These are phyloP conservation scores for Desmodus rotundus DNA, from an alignment of 2,113 vertebrate species.

Conservation along the genomic window DNA sequence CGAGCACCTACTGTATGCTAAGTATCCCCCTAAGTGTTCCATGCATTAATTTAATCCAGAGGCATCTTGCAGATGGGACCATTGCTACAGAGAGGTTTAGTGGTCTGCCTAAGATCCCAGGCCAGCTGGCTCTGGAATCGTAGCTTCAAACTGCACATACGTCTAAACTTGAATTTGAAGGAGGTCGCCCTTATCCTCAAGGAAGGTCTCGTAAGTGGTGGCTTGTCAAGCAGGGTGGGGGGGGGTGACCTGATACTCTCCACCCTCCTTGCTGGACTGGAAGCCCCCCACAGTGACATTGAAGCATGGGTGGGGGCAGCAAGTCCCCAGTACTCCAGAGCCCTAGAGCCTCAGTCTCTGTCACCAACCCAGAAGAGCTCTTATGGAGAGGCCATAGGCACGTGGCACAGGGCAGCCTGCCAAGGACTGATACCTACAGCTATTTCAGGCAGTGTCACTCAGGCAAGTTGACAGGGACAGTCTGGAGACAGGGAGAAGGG, in stretches of 20 bases:
- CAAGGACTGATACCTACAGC: too few relatives aligned
- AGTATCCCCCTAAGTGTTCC: not conserved
- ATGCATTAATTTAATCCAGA: not conserved
- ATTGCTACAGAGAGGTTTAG: not conserved
- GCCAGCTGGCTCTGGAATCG: not conserved
- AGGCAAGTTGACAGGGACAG: not conserved
- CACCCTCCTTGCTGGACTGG: not conserved
- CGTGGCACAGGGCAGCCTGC: rapidly evolving
- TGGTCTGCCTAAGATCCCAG: not conserved
- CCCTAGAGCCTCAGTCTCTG: not conserved
- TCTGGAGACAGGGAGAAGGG: not conserved
- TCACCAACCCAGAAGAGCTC: not conserved
- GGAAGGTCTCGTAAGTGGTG: not conserved
- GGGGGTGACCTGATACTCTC: not conserved
- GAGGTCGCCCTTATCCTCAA: not conserved
- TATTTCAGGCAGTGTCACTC: not conserved
- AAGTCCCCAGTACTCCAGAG: not conserved
- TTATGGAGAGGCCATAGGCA: not conserved
- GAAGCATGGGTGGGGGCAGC: not conserved
- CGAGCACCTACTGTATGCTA: not conserved
- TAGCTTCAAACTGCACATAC: not conserved
- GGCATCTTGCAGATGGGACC: not conserved
- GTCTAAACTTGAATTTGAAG: not conserved
- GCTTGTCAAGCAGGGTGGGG: not conserved
- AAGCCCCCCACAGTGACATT: not conserved